These are phyloP conservation scores for Drosophila nigritarsus DNA, from an alignment of 2,888 invertebrate species.

Conservation along the genomic window DNA sequence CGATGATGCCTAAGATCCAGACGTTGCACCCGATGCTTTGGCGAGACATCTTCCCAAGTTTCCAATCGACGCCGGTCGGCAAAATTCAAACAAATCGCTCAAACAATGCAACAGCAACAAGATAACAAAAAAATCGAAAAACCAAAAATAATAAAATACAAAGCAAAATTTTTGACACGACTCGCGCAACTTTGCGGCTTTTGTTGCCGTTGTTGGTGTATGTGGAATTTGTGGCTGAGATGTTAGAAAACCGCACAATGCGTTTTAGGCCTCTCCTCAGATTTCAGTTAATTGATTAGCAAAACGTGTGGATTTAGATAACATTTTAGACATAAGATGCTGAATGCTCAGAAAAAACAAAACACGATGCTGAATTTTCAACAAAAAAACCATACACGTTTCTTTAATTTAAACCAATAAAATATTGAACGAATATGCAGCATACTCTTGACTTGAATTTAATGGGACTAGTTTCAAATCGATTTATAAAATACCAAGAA, in stretches of 20 bases:
- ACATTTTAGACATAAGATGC: conserved; percentile 14
- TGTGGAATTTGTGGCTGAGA: conserved; percentile 20
- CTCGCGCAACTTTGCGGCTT: conserved; percentile 63
- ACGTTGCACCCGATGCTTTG: conserved; percentile 28
- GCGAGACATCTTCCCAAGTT: conserved; percentile 68
- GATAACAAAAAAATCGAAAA: conserved; percentile 31
- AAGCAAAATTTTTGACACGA: conserved; percentile 72
- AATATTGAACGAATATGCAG: not conserved
- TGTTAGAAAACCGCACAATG: conserved; percentile 60
- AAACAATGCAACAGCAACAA: conserved; percentile 65
- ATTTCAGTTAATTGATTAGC: conserved; percentile 76
- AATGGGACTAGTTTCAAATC: not conserved
- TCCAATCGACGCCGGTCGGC: conserved; percentile 68
- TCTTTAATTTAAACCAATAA: not conserved
- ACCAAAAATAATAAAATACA: conserved; percentile 37
- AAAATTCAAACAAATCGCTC: conserved; percentile 79
- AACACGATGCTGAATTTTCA: conserved; percentile 1
- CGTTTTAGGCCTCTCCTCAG: conserved; percentile 45
- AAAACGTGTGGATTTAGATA: conserved; percentile 61
- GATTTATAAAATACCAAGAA: not conserved
- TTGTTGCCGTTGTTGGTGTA: conserved; percentile 23
- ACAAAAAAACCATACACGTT: not conserved
- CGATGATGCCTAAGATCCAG: conserved; percentile 3
- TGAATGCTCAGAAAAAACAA: not conserved
- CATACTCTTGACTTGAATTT: not conserved